Percentiles rank a stretch among this genome's conserved stretches.
phyloP scores from a whole-genome alignment of 1,140 invertebrate species.

The Orussus abietinus region DNA sequence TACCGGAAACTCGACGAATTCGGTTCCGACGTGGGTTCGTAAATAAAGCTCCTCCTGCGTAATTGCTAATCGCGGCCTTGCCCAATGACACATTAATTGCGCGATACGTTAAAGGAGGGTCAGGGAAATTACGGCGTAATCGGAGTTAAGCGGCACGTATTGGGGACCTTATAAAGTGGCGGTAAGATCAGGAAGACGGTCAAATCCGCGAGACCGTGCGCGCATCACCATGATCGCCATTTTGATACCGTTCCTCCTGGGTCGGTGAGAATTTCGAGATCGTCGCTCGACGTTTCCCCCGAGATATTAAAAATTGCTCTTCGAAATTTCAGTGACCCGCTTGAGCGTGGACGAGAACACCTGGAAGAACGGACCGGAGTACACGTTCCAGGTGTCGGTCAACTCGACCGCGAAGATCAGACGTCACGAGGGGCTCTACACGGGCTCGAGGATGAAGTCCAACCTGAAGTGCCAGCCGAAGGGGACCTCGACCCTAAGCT shows the following conservation, averaged over 20 bases:
- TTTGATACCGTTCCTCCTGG: conserved; percentile 26
- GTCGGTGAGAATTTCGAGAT: no score
- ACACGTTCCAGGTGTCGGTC: conserved; percentile 16
- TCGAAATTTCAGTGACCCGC: conserved; percentile 12
- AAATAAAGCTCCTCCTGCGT: no score
- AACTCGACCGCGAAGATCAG: conserved; percentile 11
- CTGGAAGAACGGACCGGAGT: conserved; percentile 26
- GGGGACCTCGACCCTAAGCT: conserved; percentile 12
- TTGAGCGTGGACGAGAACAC: conserved; percentile 17
- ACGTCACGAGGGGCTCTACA: conserved; percentile 6
- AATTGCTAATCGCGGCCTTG: no score
- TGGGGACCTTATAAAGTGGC: conserved; percentile 18
- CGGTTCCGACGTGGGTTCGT: no score
- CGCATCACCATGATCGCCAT: conserved; percentile 19
- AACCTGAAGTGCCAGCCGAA: conserved; percentile 21
- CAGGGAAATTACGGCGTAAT: no score
- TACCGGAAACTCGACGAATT: no score
- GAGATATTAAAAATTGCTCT: neutral
- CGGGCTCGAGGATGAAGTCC: conserved; percentile 13
- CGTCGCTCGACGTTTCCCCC: conserved; percentile 11
- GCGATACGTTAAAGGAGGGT: no score
- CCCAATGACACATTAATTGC: no score
- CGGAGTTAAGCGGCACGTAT: neutral
- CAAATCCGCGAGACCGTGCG: conserved; percentile 16
- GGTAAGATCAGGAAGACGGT: conserved; percentile 14